These are phyloP conservation scores for Tiphia femorata DNA, from an alignment of 2,888 invertebrate species.

Conservation along the genomic window DNA sequence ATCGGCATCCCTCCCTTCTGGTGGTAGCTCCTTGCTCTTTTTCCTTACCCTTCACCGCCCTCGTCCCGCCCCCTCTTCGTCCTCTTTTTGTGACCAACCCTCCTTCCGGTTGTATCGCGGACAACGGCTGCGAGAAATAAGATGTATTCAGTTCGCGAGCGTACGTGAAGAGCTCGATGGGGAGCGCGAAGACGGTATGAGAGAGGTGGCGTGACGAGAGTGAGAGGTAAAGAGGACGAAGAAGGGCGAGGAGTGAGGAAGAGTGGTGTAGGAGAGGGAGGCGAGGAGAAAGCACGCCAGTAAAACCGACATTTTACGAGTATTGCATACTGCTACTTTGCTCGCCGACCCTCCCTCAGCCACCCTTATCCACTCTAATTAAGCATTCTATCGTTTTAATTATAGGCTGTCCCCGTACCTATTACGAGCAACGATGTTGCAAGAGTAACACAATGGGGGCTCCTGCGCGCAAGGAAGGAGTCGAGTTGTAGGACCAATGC, in stretches of 20 bases:
- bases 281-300: background rate
- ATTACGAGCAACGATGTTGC: background rate
- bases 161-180: background rate
- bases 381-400: slow-evolving; percentile 62
- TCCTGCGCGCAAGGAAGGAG: too few species aligned
- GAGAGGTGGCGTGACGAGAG: slow-evolving; percentile 23
- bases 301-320: slow-evolving; percentile 55
- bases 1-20: background rate
- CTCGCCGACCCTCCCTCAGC: slow-evolving; percentile 29
- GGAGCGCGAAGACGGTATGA: background rate
- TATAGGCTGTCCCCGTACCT: slow-evolving; percentile 38
- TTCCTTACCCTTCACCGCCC: too few species aligned
- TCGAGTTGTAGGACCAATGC: too few species aligned
- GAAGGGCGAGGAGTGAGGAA: slow-evolving; percentile 1
- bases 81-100: slow-evolving; percentile 23
- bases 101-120: slow-evolving; percentile 33
- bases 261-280: slow-evolving; percentile 33
- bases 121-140: slow-evolving; percentile 34
- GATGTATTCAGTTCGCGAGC: slow-evolving; percentile 37
- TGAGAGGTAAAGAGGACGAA: slow-evolving; percentile 21
- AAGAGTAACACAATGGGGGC: background rate
- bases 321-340: slow-evolving; percentile 52
- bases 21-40: too few species aligned
- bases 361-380: slow-evolving; percentile 52
- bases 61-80: background rate